Base-by-base conservation (phyloP, 2,888 invertebrate species). In the Thymelicus lineola region DNA sequence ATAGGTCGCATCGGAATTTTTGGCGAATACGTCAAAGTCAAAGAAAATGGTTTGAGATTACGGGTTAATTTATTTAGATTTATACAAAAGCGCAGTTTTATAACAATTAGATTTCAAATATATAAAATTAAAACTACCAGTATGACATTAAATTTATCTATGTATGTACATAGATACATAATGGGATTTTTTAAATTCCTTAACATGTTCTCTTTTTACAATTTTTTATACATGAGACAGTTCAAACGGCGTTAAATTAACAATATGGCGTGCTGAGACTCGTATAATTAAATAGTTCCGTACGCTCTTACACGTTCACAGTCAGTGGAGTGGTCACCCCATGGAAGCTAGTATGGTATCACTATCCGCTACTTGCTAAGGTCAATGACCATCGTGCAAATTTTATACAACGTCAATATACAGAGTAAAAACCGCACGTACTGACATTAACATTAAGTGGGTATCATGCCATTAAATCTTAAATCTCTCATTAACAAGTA, bases 261-360 rank as follows among this genome's bases (percentile, higher is more conserved):
- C 48, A 17, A 50, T 50, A 50, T 17, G 15, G 1, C 48, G 15
- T 2, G 45, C 45, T 10, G 7, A 17, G 42, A 42, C 42, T 17
- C 7, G 48, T 50, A 15, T 50, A 50, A 50, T 50, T 50, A 50
- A 50, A 58, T 36, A 58, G 58, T 36, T 58, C 14, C 35, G 58
- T 58, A 58, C 58, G n/a, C 58, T 50, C 48, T 17, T 42, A 42
- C 12, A n/a, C 14, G 14, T 42, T 60, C 45, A 60, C 60, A 60
- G 60, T 60, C 60, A 60, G 60, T 60, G 60, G 60, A 60, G 20
- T 60, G 60, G 60, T 20, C 42, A 60, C 60, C 60, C 60, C 45
- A 50, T 50, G 48, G 7, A 50, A 50, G 48, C 17, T 17, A 28
- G 15, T 50, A 20, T 60, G 45, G 28, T 28, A 28, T 28, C 20